Evolutionary conservation across 2,113 vertebrate species (phyloP).

Genomic region (Nothocercus julius): DNA sequence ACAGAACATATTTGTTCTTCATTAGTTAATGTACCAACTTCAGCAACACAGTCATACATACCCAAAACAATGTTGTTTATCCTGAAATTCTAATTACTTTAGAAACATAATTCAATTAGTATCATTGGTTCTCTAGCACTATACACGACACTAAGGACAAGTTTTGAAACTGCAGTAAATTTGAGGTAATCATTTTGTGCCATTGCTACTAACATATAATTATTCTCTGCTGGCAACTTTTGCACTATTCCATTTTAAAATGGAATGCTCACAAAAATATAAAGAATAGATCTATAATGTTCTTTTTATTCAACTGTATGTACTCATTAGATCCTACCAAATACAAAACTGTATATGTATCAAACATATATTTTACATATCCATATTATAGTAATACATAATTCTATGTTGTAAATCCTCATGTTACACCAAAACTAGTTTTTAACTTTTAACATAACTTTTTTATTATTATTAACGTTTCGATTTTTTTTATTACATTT

Average conservation of each 20-base stretch:
- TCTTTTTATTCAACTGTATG: conserved; percentile 19
- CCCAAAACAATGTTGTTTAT: conserved; percentile 36
- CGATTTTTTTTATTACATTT: conserved; percentile 70
- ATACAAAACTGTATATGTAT: neutral
- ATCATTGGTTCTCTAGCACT: conserved; percentile 28
- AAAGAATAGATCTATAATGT: conserved; percentile 9
- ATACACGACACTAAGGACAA: conserved; percentile 32
- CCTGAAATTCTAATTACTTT: conserved; percentile 51
- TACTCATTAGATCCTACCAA: conserved; percentile 19
- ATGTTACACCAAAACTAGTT: conserved; percentile 41
- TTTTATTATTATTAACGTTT: conserved; percentile 64
- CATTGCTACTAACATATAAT: neutral
- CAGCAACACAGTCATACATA: neutral
- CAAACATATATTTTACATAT: neutral
- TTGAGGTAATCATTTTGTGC: conserved; percentile 30
- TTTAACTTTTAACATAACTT: conserved; percentile 17
- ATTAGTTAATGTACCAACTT: conserved; percentile 58
- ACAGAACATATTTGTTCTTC: neutral
- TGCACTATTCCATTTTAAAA: conserved; percentile 35
- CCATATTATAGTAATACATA: neutral
- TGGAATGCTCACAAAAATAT: conserved; percentile 28
- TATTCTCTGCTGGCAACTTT: conserved; percentile 47
- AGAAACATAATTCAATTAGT: conserved; percentile 51
- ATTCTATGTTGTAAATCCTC: conserved; percentile 14
- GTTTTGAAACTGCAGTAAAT: conserved; percentile 31